Evolutionary conservation across 1,140 invertebrate genomes (phyloP).

Genomic region (Polypedilum pembai): DNA sequence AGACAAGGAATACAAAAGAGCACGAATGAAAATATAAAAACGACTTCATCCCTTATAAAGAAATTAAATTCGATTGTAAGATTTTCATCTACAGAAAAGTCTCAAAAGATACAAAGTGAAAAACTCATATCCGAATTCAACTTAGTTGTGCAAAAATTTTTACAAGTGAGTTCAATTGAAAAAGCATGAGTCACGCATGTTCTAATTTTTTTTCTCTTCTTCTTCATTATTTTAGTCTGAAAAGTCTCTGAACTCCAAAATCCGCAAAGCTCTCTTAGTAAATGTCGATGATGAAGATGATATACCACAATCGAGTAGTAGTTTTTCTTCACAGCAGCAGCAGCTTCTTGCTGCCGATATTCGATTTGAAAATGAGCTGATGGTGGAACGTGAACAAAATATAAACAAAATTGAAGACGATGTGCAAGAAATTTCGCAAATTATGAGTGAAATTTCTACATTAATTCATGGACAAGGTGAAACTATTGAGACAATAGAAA

Average conservation of each 20-base stretch:
- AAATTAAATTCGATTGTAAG: neutral
- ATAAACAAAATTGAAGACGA: neutral
- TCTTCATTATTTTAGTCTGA: neutral
- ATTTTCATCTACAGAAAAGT: neutral
- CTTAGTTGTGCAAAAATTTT: conserved; percentile 8
- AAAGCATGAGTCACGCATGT: neutral
- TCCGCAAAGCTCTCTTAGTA: neutral
- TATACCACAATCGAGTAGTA: neutral
- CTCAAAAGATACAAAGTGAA: neutral
- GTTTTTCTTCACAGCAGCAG: neutral
- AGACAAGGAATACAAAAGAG: neutral
- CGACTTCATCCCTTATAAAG: neutral
- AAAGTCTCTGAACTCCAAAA: neutral
- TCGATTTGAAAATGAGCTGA: neutral
- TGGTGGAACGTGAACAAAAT: conserved; percentile 9
- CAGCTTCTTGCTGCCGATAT: neutral
- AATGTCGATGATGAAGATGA: neutral
- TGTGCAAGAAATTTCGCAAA: conserved; percentile 3
- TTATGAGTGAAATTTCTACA: conserved; percentile 12
- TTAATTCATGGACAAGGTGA: neutral
- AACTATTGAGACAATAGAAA: neutral
- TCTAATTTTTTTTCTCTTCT: neutral
- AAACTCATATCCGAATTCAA: neutral
- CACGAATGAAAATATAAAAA: neutral
- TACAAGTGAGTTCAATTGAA: neutral